These are phyloP conservation scores for Peromyscus attwateri DNA, from an alignment of 2,797 vertebrate species.

Conservation along the genomic window DNA sequence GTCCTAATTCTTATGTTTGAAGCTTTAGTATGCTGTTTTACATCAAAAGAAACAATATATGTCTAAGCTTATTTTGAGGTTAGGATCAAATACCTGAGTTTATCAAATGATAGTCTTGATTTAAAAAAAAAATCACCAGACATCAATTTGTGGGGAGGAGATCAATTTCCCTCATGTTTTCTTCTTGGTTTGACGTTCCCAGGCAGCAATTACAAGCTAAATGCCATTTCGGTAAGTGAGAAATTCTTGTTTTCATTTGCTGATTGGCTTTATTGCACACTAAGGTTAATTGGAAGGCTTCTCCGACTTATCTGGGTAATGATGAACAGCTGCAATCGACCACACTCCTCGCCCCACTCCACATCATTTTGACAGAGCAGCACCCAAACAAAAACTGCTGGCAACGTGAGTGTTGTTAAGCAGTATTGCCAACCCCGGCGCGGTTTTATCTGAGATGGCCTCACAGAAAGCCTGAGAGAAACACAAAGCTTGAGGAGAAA, in stretches of 20 bases:
- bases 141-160: slow-evolving; percentile 66
- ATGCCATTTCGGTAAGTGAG: slow-evolving; percentile 80
- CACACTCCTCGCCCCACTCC: neutral
- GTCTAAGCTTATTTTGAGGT: slow-evolving; percentile 44
- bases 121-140: neutral
- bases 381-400: slow-evolving; percentile 30
- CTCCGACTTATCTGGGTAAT: slow-evolving; percentile 62
- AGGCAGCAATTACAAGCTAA: slow-evolving; percentile 73
- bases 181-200: slow-evolving; percentile 65
- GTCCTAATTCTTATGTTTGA: slow-evolving; percentile 39
- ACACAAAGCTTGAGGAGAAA: slow-evolving; percentile 15
- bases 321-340: slow-evolving; percentile 75
- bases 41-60: neutral
- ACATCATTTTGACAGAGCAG: neutral
- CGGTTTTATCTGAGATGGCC: neutral
- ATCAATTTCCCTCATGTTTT: slow-evolving; percentile 67
- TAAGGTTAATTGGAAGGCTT: slow-evolving; percentile 76
- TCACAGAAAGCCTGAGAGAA: neutral
- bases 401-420: neutral
- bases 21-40: slow-evolving; percentile 3
- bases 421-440: neutral
- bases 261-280: slow-evolving; percentile 56
- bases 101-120: neutral
- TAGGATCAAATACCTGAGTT: slow-evolving; percentile 12
- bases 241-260: slow-evolving; percentile 74